Base-by-base conservation (phyloP, 1,140 invertebrate species). In the Drosophila busckii region DNA sequence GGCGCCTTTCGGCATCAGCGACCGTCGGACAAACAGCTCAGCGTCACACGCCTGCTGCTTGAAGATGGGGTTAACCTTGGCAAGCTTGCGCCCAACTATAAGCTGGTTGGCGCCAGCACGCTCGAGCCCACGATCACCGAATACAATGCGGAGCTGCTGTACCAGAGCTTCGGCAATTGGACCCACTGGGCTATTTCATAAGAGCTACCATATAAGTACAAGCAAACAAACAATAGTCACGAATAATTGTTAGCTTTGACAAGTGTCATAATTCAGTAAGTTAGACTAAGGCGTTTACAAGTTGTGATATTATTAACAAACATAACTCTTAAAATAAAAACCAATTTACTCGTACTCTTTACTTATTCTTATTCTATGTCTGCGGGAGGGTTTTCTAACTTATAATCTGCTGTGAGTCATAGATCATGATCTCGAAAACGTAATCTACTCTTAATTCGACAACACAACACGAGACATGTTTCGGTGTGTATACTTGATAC, bases 141-240 rank as follows among this genome's bases (percentile, higher is more conserved):
- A 90, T 93, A 73, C 91, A 92, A 92, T n/a, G 93, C 93, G 10
- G 80, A 88, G 23, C 86, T 87, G 46, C 85, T 94, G 1, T 93
- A 90, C 63, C 75, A 89, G 34, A 88, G 89, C 35, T 90, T 93
- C 19, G 83, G 87, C 54, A 88, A 71, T 17, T 92, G 90, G 90
- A 88, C 89, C 5, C 88, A 91, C 62, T 92, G 84, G 84, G 61
- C 64, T 90, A 92, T 1, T n/a, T n/a, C n/a, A n/a, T n/a, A n/a
- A n/a, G n/a, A n/a, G n/a, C n/a, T n/a, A 91, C 91, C 2, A 87
- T 15, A 8, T 26, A 53, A 32, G 25, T 32, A 2, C 1, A 46
- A 5, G 1, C 19, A 38, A 32, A 46, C 37, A 42, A 29, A 28
- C 48, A 55, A 20, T 25, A 31, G 22, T 44, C 25, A 64, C 32